Base-by-base conservation (phyloP, 2,113 vertebrate species). In the Ciconia stormi region DNA sequence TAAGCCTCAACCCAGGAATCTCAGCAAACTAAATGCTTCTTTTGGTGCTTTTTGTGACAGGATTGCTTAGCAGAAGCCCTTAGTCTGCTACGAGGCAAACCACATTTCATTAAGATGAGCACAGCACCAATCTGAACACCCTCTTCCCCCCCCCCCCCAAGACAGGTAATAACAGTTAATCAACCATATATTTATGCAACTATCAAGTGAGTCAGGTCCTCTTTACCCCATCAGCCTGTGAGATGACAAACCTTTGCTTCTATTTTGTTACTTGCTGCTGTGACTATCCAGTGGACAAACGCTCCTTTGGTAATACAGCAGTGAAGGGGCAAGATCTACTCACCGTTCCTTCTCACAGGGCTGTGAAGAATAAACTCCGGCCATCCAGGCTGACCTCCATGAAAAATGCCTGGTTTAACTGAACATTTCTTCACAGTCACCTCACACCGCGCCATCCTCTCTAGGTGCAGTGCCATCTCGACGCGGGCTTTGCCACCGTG, bases 401-500 rank as follows among this genome's bases (percentile, higher is more conserved):
- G 36, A 46, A 50, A 46, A 38, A 58, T 0, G 2, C 9, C 50
- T 17, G 15, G 18, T 47, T 59, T 59, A 42, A 59, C 17, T 0
- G 9, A 26, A 10, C 7, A 9, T 5, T 49, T 40, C 42, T 25
- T 40, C 49, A 12, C 23, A 5, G 50, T 12, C 56, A 29, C 21
- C 30, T 49, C 59, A 13, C 27, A 19, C 25, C 5, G 0, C 1
- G 1, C 30, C 56, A 13, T 17, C 44, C 38, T 10, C 50, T 32
- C 21, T 1, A 18, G 25, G 63, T 17, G 3, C 17, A 2, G 53
- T 2, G 25, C 32, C 23, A 14, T 6, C 71, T 15, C 0, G 0
- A 8, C 0, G 16, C 0, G 2, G 42, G 18, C 42, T 34, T 22
- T 34, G 71, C 56, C 36, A 25, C 55, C 13, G 3, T 0, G 1